Percentiles rank a stretch among this genome's conserved stretches.
These are phyloP conservation scores for Catharus bicknelli DNA, from an alignment of 2,113 vertebrate species.

Conservation along the genomic window DNA sequence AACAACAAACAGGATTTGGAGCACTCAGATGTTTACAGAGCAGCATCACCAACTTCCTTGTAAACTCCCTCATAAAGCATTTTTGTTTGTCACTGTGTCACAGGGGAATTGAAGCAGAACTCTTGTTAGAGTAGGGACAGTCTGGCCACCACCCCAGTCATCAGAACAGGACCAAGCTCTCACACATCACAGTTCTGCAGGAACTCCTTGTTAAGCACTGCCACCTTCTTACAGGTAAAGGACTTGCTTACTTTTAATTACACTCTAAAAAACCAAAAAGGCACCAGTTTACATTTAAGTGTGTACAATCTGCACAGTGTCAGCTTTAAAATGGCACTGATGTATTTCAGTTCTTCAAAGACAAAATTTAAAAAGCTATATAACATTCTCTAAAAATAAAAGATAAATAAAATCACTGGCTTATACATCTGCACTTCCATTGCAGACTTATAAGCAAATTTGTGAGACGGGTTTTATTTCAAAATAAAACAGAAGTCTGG, in stretches of 20 bases:
- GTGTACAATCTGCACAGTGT: background rate
- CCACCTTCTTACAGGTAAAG: background rate
- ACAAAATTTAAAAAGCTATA: background rate
- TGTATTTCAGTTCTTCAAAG: background rate
- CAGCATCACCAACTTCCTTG: background rate
- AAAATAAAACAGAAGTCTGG: background rate
- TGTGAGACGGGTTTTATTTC: background rate
- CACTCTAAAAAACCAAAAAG: constrained; percentile 4
- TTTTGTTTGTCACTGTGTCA: background rate
- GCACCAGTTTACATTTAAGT: background rate
- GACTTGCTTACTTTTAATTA: background rate
- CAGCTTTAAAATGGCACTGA: background rate
- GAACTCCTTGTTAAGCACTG: background rate
- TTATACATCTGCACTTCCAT: background rate
- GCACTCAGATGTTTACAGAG: background rate
- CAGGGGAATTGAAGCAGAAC: fast-evolving
- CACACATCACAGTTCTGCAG: background rate
- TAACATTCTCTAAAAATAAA: background rate
- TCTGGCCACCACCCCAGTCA: background rate
- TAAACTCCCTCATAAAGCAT: background rate
- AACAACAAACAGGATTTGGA: background rate
- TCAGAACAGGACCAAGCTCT: fast-evolving
- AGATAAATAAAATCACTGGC: background rate
- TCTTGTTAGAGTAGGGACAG: background rate
- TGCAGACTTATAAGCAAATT: background rate